Conservation (phyloP, 1,140 invertebrate genomes). For the Euura saliciscinereae region DNA sequence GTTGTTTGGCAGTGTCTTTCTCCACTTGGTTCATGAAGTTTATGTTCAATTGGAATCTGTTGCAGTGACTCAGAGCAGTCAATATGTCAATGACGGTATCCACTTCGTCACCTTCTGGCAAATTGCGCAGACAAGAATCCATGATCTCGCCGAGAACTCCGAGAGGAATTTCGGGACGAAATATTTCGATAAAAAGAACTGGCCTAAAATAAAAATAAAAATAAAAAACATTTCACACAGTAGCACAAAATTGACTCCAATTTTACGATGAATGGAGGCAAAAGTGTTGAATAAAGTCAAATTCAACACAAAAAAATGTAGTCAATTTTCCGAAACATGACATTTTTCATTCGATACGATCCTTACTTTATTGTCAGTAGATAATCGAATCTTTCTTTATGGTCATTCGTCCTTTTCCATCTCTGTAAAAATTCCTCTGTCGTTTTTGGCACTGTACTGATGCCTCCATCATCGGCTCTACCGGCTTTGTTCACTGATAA, state of each 20-base stretch:
- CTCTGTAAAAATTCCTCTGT: conserved; percentile 27
- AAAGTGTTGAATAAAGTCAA: conserved; percentile 9
- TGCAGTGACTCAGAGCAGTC: conserved; percentile 35
- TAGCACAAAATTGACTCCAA: no score
- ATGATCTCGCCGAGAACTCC: conserved; percentile 38
- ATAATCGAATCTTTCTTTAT: conserved; percentile 26
- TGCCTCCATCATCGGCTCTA: not conserved
- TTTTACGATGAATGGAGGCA: no score
- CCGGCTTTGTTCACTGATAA: not conserved
- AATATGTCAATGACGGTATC: conserved; percentile 33
- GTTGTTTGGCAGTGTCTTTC: conserved; percentile 21
- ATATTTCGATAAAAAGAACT: conserved; percentile 30
- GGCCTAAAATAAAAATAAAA: conserved; percentile 27
- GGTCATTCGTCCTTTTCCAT: conserved; percentile 22
- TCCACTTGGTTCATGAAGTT: conserved; percentile 36
- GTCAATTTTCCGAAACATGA: not conserved
- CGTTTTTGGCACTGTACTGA: not conserved
- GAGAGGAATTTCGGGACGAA: conserved; percentile 37
- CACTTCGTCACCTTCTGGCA: conserved; percentile 14
- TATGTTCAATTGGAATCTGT: conserved; percentile 40
- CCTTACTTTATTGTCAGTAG: conserved; percentile 25
- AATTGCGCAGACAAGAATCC: conserved; percentile 19
- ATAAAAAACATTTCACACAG: not conserved
- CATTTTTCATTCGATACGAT: no score
- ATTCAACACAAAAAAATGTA: conserved; percentile 13